Evolutionary conservation across 2,113 vertebrate genomes (phyloP), one percentile per base, ranked within the genome.

Genomic region (Zosterops japonicus): DNA sequence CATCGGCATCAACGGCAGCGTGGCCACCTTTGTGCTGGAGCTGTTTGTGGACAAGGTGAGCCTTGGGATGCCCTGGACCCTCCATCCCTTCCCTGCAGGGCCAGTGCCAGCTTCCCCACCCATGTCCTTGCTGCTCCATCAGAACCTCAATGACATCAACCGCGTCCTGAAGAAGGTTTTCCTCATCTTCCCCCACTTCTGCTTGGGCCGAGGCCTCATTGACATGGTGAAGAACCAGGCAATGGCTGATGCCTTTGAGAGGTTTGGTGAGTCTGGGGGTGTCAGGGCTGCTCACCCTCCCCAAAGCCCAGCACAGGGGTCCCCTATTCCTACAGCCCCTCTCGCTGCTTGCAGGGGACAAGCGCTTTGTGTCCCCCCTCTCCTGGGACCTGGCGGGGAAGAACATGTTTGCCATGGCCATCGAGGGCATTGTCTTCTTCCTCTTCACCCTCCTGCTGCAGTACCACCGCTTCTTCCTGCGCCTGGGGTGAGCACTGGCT

Each of bases 161-260:
- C 97, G 97, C 5, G 88, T 99, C 94, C 97, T 99, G 95, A 99
- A 99, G 97, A 98, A 97, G 8, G 98, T 99, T 36, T 99, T 99
- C 52, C 98, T 99, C 23, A 74, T 99, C 96, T 99, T 99, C 93
- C 99, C 99, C 14, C 99, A 99, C 97, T 99, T 99, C 98, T 99
- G 99, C 92, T 96, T 99, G 65, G 99, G 99, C 5, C 98, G 99
- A 71, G 99, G 99, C 15, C 98, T 99, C 89, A 99, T 99, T 0
- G 99, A 99, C 96, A 99, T 99, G 99, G 99, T 99, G 94, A 99
- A 98, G 97, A 99, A 99, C 97, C 99, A 99, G 97, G 99, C 99
- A 6, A 98, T 99, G 98, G 98, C 99, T 0, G 99, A 99, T 3
- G 98, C 98, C 65, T 98, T 99, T 0, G 98, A 99, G 96, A 98